Evolutionary conservation across 2,888 invertebrate genomes (phyloP), one percentile per base, ranked within the genome.

Genomic region (Odontomyia ornata): DNA sequence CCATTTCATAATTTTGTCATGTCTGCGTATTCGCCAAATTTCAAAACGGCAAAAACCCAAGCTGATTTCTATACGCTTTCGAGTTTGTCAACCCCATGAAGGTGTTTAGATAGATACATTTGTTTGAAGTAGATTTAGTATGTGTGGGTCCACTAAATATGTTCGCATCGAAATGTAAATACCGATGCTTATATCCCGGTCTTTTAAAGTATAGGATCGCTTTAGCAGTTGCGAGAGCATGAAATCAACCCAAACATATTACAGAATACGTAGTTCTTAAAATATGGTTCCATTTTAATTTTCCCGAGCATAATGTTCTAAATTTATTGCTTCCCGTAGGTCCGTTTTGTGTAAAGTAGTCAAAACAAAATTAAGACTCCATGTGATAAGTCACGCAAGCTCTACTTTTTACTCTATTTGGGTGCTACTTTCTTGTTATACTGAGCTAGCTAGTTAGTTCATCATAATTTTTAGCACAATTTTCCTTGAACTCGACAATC

Each of bases 31-130:
- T 1, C 30, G 36, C 69, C 21, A 1, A n/a, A 23, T n/a, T 71
- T 47, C 36, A 36, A 2, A n/a, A 15, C n/a, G n/a, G 43, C n/a
- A 69, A 47, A 13, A 47, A 13, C 25, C 13, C 46, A 13, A 69
- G 5, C 36, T 9, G 13, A 25, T 64, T 27, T 60, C 15, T 7
- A 13, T 60, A 47, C 13, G 4, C 13, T 18, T 21, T 11, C 1
- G 60, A 73, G 73, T 73, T 73, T 73, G 36, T 73, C 73, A 73
- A 73, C 73, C 73, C 57, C 69, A n/a, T 3, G 9, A 9, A 36
- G 36, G 9, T 36, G 9, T 3, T 25, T 1, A 27, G 27, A 57
- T 9, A 36, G 5, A 36, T 36, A 3, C 9, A 36, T 36, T 64
- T 36, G 21, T 65, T 36, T 11, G 13, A 18, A 36, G 36, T 46